These are phyloP conservation scores for Stichodactyla mertensii DNA, from an alignment of 64 coral and sea anemone species.

Conservation along the genomic window DNA sequence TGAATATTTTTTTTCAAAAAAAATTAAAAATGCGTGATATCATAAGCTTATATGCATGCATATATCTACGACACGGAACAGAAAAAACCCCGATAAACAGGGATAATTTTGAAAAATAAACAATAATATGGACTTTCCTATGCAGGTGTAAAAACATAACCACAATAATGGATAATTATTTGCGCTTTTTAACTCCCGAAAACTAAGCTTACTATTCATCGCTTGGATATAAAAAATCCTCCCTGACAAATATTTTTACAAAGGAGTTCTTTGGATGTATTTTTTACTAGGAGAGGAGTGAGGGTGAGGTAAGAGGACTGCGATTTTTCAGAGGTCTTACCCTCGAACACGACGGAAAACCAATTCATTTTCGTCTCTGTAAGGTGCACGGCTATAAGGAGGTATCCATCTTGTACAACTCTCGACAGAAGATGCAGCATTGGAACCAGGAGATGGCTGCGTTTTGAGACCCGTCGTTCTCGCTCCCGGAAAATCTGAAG, in stretches of 20 bases:
- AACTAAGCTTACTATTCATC: neutral
- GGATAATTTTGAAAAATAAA: neutral
- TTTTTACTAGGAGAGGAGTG: neutral
- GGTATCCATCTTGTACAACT: conserved; percentile 81
- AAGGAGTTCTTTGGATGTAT: no score
- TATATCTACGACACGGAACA: neutral
- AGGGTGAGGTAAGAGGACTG: neutral
- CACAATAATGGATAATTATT: neutral
- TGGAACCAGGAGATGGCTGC: conserved; percentile 75
- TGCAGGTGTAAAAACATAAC: neutral
- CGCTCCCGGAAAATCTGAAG: conserved; percentile 90
- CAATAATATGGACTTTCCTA: neutral
- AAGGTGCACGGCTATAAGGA: conserved; percentile 41
- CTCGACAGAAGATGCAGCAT: conserved; percentile 45
- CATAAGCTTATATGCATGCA: neutral
- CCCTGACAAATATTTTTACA: neutral
- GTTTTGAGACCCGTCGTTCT: conserved; percentile 70
- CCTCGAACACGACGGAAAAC: conserved; percentile 91
- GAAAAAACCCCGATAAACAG: neutral
- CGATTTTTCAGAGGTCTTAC: conserved; percentile 21
- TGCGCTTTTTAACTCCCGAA: neutral
- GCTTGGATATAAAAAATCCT: neutral
- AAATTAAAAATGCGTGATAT: neutral
- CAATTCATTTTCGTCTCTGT: conserved; percentile 60
- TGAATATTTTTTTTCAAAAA: neutral